Evolutionary conservation across 1,140 invertebrate species (phyloP).

Genomic region (Drosophila persimilis): DNA sequence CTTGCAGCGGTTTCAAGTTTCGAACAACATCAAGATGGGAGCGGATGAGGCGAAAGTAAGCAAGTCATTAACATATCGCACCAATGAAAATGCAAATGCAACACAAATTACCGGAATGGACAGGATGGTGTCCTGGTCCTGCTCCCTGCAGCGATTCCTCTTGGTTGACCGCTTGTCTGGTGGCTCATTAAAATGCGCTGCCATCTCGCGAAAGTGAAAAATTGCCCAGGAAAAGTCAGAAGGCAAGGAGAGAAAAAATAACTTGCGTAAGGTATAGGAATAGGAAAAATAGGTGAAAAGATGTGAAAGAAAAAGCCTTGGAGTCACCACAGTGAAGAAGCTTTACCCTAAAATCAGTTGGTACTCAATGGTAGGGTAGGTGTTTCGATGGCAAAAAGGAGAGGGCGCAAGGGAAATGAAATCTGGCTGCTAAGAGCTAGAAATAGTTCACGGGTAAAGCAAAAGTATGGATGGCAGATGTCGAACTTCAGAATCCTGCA

Average conservation of each 20-base stretch:
- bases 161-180: constrained; percentile 45
- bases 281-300: constrained; percentile 15
- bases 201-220: constrained; percentile 81
- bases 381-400: too few relatives aligned
- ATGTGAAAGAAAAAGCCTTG: constrained; percentile 3
- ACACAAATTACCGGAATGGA: constrained; percentile 52
- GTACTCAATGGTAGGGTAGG: too few relatives aligned
- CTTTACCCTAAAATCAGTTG: background rate
- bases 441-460: too few relatives aligned
- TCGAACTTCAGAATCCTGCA: too few relatives aligned
- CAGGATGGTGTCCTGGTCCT: constrained; percentile 12
- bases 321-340: background rate
- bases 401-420: too few relatives aligned
- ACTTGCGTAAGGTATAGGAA: constrained; percentile 8
- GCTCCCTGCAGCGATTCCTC: constrained; percentile 5
- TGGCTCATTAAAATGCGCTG: constrained; percentile 80
- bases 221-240: constrained; percentile 58
- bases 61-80: constrained; percentile 80
- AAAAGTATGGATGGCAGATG: too few relatives aligned
- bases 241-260: constrained; percentile 11
- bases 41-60: constrained; percentile 54
- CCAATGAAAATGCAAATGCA: constrained; percentile 81
- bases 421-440: too few relatives aligned
- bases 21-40: constrained; percentile 49
- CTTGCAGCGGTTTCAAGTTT: constrained; percentile 35